A percentile compares a stretch with the other conserved stretches of the same genome.
Conservation (phyloP, 2,113 vertebrate species). For the Dasyprocta punctata region DNA sequence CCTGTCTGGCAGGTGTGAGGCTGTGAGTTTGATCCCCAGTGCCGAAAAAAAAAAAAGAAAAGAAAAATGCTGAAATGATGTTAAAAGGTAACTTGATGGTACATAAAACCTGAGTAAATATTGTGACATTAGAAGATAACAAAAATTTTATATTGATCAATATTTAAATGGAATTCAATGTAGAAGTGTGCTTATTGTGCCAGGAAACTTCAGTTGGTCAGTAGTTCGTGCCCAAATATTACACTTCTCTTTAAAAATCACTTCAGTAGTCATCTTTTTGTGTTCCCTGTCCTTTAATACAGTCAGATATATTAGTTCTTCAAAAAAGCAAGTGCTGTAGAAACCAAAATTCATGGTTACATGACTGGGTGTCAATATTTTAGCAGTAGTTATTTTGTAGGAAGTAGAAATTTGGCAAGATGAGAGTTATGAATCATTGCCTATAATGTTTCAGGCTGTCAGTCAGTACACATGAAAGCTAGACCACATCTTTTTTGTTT, state of each 20-base stretch:
- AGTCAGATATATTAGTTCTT: neutral
- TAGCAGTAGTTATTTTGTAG: neutral
- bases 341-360: neutral
- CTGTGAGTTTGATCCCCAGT: too few species aligned
- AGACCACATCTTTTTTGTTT: neutral
- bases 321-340: neutral
- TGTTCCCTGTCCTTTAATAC: neutral
- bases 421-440: neutral
- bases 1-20: too few species aligned
- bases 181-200: neutral
- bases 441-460: neutral
- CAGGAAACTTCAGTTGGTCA: neutral
- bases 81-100: neutral
- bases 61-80: neutral
- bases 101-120: neutral
- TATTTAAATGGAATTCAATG: neutral
- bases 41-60: too few species aligned
- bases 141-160: neutral
- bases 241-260: neutral
- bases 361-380: neutral
- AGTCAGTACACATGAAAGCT: neutral
- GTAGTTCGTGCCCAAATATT: neutral
- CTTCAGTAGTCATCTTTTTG: neutral
- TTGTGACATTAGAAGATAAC: neutral
- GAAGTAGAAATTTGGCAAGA: neutral